phyloP scores from a whole-genome alignment of 2,888 invertebrate species.

The Drosophila mettleri region DNA sequence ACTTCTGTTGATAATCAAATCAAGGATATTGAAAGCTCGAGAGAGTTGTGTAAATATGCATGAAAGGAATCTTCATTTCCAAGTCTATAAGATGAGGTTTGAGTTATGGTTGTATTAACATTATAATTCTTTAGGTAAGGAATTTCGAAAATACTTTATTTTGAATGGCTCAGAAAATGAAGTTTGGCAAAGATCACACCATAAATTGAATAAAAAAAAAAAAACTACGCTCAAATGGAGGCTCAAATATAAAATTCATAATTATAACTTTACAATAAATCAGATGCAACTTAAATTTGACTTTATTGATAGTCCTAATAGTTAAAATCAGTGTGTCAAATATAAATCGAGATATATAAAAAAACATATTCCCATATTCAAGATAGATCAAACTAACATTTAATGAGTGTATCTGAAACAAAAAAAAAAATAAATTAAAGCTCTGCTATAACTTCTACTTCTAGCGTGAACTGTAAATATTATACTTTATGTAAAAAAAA shows the following conservation, averaged over 20 bases:
- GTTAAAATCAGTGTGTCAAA: neutral
- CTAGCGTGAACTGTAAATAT: slow-evolving; percentile 39
- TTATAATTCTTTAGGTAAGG: slow-evolving; percentile 11
- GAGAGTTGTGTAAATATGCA: slow-evolving; percentile 38
- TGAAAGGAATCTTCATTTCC: slow-evolving; percentile 16
- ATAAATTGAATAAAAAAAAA: neutral
- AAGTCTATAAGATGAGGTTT: slow-evolving; percentile 26
- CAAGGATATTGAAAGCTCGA: neutral
- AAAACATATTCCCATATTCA: neutral
- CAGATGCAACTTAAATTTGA: neutral
- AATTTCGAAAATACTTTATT: slow-evolving; percentile 5
- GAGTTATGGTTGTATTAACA: slow-evolving; percentile 48
- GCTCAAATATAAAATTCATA: neutral
- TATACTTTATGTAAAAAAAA: slow-evolving; percentile 3
- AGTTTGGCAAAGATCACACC: neutral
- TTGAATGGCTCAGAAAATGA: neutral
- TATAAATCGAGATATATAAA: neutral
- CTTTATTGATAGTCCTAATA: slow-evolving; percentile 3
- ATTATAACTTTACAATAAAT: slow-evolving; percentile 8
- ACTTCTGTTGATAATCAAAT: slow-evolving; percentile 6
- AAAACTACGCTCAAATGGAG: neutral
- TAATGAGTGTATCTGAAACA: neutral
- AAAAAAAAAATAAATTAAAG: neutral
- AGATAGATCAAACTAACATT: neutral
- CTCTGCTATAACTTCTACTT: neutral